These are phyloP conservation scores for Drosophila watanabei DNA, from an alignment of 1,140 invertebrate genomes.

Conservation along the genomic window DNA sequence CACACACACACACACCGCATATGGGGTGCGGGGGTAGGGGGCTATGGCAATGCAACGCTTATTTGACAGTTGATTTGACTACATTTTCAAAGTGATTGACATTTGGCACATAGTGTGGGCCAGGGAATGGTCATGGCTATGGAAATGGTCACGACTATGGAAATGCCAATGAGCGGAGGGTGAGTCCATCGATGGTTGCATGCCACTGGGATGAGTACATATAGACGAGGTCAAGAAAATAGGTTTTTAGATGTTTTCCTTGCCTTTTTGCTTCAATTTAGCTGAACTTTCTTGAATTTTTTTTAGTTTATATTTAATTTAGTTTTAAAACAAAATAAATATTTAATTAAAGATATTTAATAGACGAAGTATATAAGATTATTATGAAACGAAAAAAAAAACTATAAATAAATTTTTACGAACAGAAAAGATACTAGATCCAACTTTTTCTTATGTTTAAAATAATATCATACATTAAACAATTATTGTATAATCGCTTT, in stretches of 20 bases:
- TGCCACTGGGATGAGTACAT: not conserved
- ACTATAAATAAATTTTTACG: too few relatives aligned
- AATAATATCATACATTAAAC: not conserved
- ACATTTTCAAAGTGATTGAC: slow-evolving; percentile 81
- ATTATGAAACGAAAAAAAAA: not conserved
- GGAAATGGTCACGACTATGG: slow-evolving; percentile 43
- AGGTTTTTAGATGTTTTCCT: not conserved
- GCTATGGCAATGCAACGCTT: slow-evolving; percentile 64
- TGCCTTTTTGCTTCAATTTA: not conserved
- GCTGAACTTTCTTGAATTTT: too few relatives aligned
- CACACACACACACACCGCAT: slow-evolving; percentile 27
- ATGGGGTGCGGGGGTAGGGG: not conserved
- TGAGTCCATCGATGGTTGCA: not conserved
- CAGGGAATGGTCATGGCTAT: slow-evolving; percentile 40
- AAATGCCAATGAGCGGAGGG: slow-evolving; percentile 19
- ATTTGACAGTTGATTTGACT: slow-evolving; percentile 83
- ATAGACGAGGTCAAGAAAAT: not conserved
- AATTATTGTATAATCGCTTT: not conserved
- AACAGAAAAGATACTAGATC: not conserved
- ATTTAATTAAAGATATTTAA: not conserved
- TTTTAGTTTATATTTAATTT: too few relatives aligned
- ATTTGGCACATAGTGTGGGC: slow-evolving; percentile 68
- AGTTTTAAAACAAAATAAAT: too few relatives aligned
- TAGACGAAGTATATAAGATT: not conserved
- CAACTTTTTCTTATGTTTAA: not conserved